Evolutionary conservation across 1,140 invertebrate species (phyloP), one percentile per base, ranked within the genome.

Genomic region (Triops cancriformis): DNA sequence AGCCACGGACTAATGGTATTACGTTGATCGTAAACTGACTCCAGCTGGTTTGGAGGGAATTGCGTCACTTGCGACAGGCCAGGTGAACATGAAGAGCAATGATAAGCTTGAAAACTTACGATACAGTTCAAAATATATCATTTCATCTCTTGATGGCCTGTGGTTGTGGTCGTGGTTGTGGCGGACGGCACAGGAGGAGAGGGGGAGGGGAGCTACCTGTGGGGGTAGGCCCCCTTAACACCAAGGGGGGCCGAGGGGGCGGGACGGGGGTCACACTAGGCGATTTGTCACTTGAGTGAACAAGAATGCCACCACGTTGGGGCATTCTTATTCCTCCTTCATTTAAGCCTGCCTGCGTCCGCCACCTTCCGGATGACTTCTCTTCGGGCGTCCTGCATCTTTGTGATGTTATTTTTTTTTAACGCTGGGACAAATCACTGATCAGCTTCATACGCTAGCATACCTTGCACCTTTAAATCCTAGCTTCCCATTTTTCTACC

Each of bases 261-360:
- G 51, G 51, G 51, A 6, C 51, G 51, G 14, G 23, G 51, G 51
- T 64, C 51, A 64, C 51, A 64, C 51, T 23, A 64, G 51, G n/a
- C 51, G 51, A 64, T 64, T 64, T 64, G 51, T 64, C 51, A 64
- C 51, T 18, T 64, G 51, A 64, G 18, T 64, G 51, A 64, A 64
- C 51, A 64, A 64, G 51, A 64, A 64, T 64, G 51, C 51, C 51
- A 37, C 31, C 31, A 64, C 51, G 51, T 23, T 14, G 23, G 9
- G 51, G 51, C 31, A 37, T 37, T 64, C 51, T 18, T 11, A 64
- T 23, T 14, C 51, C 51, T 64, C 18, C 18, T 64, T 64, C 51
- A 64, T 6, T 64, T 23, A 64, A 64, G 10, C 51, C 51, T 23
- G 14, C 14, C 23, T 14, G 18, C 51, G 51, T 64, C 18, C 51